These are phyloP conservation scores for Galeopsomyia nigrocyanea DNA, from an alignment of 2,888 invertebrate species.

Conservation along the genomic window DNA sequence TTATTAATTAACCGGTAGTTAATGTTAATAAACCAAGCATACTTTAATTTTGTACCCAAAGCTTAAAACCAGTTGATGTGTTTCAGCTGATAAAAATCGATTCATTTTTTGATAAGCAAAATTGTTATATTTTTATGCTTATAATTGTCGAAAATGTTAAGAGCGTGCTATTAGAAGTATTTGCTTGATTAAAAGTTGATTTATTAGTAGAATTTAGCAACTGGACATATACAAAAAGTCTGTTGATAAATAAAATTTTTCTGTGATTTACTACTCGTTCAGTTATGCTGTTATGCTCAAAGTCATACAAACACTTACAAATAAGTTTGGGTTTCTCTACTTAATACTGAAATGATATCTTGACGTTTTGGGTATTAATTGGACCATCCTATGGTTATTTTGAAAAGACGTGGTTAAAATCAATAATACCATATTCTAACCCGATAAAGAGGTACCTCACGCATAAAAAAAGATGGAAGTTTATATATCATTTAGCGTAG, in stretches of 20 bases:
- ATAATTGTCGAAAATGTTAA: conserved; percentile 2
- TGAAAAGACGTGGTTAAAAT: conserved; percentile 22
- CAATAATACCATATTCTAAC: not conserved
- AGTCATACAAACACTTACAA: conserved; percentile 44
- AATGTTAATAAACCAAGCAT: no score
- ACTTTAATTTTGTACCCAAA: conserved; percentile 43
- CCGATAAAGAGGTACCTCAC: not conserved
- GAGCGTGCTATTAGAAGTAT: conserved; percentile 14
- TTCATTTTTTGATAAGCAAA: conserved; percentile 17
- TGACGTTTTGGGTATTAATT: conserved; percentile 9
- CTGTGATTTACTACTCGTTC: conserved; percentile 59
- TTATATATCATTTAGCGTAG: conserved; percentile 30
- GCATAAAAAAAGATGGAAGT: conserved; percentile 20
- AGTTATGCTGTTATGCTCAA: conserved; percentile 57
- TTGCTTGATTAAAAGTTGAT: conserved; percentile 34
- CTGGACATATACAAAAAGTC: conserved; percentile 20
- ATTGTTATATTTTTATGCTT: conserved; percentile 17
- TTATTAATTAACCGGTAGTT: conserved; percentile 25
- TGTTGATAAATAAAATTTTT: conserved; percentile 49
- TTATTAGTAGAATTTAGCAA: conserved; percentile 23
- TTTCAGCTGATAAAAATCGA: conserved; percentile 33
- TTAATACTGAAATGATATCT: conserved; percentile 42
- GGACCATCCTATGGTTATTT: conserved; percentile 29
- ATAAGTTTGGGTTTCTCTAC: conserved; percentile 45
- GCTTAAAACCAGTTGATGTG: conserved; percentile 31